Percentiles rank a stretch among this genome's conserved stretches.
Conservation (phyloP, 2,888 invertebrate genomes). For the Amiota mariae region DNA sequence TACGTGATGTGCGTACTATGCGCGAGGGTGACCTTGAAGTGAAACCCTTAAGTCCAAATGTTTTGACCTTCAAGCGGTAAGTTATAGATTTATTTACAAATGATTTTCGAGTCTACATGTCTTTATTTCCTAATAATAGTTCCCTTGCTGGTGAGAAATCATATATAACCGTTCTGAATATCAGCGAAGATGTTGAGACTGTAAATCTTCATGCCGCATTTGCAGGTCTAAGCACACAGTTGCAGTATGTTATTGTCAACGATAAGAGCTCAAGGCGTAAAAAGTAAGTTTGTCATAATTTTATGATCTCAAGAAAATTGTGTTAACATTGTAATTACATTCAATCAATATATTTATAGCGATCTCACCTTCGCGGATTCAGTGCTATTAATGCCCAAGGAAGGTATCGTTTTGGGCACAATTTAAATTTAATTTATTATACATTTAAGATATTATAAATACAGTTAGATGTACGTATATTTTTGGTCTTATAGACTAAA, state of each 20-base stretch:
- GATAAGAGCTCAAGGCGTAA: conserved; percentile 60
- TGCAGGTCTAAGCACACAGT: conserved; percentile 46
- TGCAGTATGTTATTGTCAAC: conserved; percentile 65
- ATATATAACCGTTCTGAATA: conserved; percentile 74
- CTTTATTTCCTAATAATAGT: conserved; percentile 38
- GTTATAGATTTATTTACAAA: conserved; percentile 4
- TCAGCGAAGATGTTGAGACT: conserved; percentile 68
- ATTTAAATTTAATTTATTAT: conserved; percentile 38
- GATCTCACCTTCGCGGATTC: conserved; percentile 58
- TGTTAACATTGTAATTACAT: too few species aligned
- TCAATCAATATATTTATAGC: conserved; percentile 43
- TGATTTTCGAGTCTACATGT: not conserved
- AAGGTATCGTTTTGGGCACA: conserved; percentile 64
- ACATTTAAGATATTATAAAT: too few species aligned
- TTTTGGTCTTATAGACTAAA: too few species aligned
- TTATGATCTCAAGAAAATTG: too few species aligned
- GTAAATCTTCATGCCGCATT: conserved; percentile 69
- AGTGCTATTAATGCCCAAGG: conserved; percentile 66
- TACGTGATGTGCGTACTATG: conserved; percentile 74
- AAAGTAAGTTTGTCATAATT: conserved; percentile 52
- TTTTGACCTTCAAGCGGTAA: conserved; percentile 74
- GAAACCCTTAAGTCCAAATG: conserved; percentile 67
- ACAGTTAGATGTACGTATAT: too few species aligned
- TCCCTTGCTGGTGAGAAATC: conserved; percentile 59
- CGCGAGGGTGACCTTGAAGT: conserved; percentile 75